phyloP scores from a whole-genome alignment of 2,797 vertebrate genomes.

The Enteromius viviparus region DNA sequence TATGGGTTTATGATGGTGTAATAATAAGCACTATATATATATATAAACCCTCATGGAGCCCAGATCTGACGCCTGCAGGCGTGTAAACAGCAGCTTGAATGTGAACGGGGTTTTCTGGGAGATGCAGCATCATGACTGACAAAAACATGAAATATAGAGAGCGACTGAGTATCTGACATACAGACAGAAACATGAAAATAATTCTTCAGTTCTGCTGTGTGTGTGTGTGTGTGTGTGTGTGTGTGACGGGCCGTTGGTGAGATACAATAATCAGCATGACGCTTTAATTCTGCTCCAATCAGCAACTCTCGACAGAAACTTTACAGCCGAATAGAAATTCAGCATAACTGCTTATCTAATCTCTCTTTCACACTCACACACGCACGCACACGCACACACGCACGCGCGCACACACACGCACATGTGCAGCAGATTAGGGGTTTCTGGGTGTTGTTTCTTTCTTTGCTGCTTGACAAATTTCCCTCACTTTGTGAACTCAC shows the following conservation, averaged over 20 bases:
- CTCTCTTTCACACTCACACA: conserved; percentile 53
- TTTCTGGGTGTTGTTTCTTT: conserved; percentile 5
- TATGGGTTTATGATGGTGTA: background rate
- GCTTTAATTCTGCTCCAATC: conserved; percentile 78
- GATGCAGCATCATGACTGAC: background rate
- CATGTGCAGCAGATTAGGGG: background rate
- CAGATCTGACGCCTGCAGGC: background rate
- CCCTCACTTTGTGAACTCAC: conserved; percentile 1
- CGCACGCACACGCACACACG: background rate
- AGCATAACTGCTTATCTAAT: conserved; percentile 84
- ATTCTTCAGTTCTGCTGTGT: background rate
- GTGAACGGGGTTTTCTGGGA: background rate
- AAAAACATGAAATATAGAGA: background rate
- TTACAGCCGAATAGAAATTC: conserved; percentile 76
- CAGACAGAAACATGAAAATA: background rate
- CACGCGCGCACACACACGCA: background rate
- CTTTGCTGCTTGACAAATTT: background rate
- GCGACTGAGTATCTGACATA: background rate
- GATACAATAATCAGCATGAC: conserved; percentile 75
- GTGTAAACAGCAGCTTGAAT: background rate
- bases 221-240: background rate
- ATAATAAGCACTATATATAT: background rate
- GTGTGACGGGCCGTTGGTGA: conserved; percentile 63
- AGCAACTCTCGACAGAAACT: conserved; percentile 73
- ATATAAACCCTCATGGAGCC: background rate